phyloP scores from a whole-genome alignment of 1,140 invertebrate genomes.

The Mylabris phalerata region DNA sequence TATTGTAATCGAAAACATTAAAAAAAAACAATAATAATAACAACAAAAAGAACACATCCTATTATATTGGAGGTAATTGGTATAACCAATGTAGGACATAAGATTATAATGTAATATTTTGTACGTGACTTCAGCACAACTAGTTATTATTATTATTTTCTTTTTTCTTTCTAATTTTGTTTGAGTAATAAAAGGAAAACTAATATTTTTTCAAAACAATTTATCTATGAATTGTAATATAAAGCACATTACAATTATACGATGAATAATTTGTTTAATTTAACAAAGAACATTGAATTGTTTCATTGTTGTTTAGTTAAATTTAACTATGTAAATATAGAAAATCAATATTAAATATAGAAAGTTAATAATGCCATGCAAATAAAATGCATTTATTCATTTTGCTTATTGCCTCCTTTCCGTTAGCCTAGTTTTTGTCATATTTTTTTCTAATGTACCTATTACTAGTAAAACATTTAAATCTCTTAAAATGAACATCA shows the following conservation, averaged over 20 bases:
- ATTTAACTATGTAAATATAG: slow-evolving; percentile 18
- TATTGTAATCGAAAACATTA: no score
- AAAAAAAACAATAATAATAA: no score
- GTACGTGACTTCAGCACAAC: no score
- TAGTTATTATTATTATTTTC: no score
- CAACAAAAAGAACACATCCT: no score
- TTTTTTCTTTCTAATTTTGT: no score
- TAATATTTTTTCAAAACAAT: not conserved
- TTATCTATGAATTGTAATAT: slow-evolving; percentile 5
- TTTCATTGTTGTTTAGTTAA: slow-evolving; percentile 12
- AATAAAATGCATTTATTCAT: slow-evolving; percentile 26
- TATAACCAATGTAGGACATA: no score
- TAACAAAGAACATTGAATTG: not conserved
- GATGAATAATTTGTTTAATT: not conserved
- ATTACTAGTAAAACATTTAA: slow-evolving; percentile 1
- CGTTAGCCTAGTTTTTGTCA: slow-evolving; percentile 21
- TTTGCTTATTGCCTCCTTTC: slow-evolving; percentile 9
- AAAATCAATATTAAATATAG: slow-evolving; percentile 11
- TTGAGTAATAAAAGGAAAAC: no score
- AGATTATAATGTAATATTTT: no score
- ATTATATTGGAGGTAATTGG: no score
- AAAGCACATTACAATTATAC: not conserved
- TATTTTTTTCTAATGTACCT: not conserved
- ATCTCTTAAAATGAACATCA: not conserved
- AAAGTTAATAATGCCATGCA: slow-evolving; percentile 27